These are phyloP conservation scores for Cottoperca gobio DNA, from an alignment of 2,797 vertebrate species.

Conservation along the genomic window DNA sequence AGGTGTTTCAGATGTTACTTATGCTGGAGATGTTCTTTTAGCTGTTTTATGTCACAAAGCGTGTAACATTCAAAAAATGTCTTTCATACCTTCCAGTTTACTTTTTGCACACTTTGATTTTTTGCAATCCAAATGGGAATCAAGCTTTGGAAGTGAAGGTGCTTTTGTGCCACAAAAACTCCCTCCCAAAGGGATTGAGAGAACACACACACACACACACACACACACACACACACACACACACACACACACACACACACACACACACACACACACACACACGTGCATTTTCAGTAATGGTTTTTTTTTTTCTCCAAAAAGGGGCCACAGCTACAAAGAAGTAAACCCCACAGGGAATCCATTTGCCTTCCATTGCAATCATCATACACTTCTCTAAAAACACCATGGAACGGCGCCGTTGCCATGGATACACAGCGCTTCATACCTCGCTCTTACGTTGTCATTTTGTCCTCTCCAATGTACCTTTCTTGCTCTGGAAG, in stretches of 20 bases:
- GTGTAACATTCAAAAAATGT: not conserved
- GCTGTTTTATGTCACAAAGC: not conserved
- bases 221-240: not conserved
- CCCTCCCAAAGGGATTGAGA: not conserved
- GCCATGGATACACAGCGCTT: slow-evolving; percentile 55
- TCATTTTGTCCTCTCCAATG: slow-evolving; percentile 33
- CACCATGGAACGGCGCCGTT: slow-evolving; percentile 34
- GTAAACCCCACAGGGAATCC: slow-evolving; percentile 68
- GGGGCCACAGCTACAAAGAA: slow-evolving; percentile 55
- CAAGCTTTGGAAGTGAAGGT: not conserved
- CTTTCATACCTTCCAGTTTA: not conserved
- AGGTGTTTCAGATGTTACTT: not conserved
- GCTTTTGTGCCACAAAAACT: slow-evolving; percentile 3
- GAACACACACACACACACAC: slow-evolving; percentile 11
- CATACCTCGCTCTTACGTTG: slow-evolving; percentile 1
- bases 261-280: slow-evolving; percentile 13
- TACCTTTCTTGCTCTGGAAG: slow-evolving; percentile 21
- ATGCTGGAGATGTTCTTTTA: not conserved
- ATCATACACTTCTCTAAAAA: slow-evolving; percentile 60
- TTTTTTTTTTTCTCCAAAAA: slow-evolving; percentile 50
- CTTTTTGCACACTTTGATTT: not conserved
- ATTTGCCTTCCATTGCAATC: slow-evolving; percentile 66
- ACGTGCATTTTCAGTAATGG: slow-evolving; percentile 55
- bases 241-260: not conserved
- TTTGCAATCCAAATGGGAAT: slow-evolving; percentile 3